Conservation (phyloP, 2,888 invertebrate species). For the Torymus aiolomorphi region DNA sequence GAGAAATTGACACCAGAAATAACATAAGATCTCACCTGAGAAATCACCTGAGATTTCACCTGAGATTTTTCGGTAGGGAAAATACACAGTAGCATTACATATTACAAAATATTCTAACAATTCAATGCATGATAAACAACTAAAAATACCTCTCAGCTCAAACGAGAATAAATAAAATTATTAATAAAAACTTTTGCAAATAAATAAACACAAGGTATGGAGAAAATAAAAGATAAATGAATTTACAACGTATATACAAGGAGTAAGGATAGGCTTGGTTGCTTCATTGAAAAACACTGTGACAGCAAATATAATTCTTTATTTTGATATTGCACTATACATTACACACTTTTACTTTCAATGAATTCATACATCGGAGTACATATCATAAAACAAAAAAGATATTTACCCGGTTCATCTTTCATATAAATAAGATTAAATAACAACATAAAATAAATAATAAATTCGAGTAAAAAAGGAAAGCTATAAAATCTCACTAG, state of each 20-base stretch:
- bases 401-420: constrained; percentile 34
- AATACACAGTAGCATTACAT: no score
- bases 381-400: constrained; percentile 48
- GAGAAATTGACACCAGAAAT: no score
- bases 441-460: constrained; percentile 43
- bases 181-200: constrained; percentile 44
- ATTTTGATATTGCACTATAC: constrained; percentile 58
- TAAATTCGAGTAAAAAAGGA: constrained; percentile 39
- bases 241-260: constrained; percentile 4
- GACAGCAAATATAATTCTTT: constrained; percentile 59
- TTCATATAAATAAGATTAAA: constrained; percentile 14
- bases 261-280: constrained; percentile 52
- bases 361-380: constrained; percentile 50
- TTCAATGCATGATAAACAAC: background rate
- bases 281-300: constrained; percentile 43
- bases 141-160: background rate
- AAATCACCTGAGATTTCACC: no score
- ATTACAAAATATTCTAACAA: background rate
- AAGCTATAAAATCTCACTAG: constrained; percentile 37
- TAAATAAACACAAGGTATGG: constrained; percentile 72
- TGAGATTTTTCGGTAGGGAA: no score
- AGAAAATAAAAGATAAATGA: constrained; percentile 62
- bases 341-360: constrained; percentile 58
- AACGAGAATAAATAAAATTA: constrained; percentile 34
- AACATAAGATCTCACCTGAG: no score